Evolutionary conservation across 35 echinoderm and acorn worm genomes (phyloP).

Genomic region (Patiria miniata): DNA sequence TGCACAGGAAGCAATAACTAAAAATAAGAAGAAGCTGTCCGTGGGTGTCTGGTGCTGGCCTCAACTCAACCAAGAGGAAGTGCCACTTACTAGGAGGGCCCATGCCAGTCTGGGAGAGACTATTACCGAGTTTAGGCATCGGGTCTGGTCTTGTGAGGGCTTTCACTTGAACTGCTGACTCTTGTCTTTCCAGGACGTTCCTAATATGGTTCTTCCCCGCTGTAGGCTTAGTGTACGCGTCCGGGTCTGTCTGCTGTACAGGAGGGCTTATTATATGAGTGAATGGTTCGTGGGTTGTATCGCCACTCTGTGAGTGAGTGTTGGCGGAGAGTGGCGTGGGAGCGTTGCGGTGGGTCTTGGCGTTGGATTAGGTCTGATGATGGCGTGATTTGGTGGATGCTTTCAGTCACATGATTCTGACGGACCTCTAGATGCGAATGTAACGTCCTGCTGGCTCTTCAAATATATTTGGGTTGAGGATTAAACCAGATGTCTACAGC

Average conservation of each 20-base stretch:
- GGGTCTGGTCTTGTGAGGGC: neutral
- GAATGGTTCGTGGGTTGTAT: neutral
- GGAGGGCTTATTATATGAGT: too few species aligned
- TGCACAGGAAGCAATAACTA: constrained; percentile 23
- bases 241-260: neutral
- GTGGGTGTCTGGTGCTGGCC: constrained; percentile 17
- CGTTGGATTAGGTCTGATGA: neutral
- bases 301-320: neutral
- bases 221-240: neutral
- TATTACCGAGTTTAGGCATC: neutral
- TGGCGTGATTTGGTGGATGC: neutral
- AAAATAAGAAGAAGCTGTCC: neutral
- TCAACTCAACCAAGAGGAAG: constrained; percentile 2
- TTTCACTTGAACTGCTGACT: neutral
- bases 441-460: neutral
- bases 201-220: neutral
- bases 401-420: neutral
- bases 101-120: neutral
- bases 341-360: neutral
- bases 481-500: neutral
- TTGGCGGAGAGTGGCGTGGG: neutral
- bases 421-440: neutral
- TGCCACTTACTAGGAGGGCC: neutral
- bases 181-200: neutral
- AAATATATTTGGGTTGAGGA: neutral